Evolutionary conservation across 2,888 invertebrate species (phyloP).

Genomic region (Eupeodes latifasciatus): DNA sequence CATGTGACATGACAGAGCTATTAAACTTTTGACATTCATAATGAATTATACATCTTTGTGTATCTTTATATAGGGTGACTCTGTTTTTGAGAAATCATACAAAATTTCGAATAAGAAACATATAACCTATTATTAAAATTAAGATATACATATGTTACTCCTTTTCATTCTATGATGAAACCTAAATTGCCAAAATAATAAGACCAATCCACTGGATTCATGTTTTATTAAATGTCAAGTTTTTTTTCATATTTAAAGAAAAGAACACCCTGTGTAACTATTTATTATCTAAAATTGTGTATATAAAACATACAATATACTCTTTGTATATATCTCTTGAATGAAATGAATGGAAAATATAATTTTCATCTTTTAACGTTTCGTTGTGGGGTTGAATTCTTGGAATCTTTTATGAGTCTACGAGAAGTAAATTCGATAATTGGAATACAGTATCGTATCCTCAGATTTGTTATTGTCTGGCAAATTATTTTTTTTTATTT

Average conservation of each 20-base stretch:
- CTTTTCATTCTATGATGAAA: too few species aligned
- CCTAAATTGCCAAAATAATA: too few species aligned
- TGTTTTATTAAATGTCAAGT: neutral
- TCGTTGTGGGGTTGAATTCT: constrained; percentile 13
- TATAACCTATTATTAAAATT: too few species aligned
- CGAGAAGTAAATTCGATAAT: constrained; percentile 31
- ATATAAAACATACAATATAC: neutral
- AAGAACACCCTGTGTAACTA: neutral
- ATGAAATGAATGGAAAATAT: constrained; percentile 11
- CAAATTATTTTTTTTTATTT: neutral
- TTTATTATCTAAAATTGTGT: neutral
- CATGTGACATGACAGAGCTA: constrained; percentile 19
- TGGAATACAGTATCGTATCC: neutral
- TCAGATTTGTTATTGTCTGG: constrained; percentile 27
- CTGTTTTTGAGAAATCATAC: neutral
- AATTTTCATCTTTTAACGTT: neutral
- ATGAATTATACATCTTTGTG: neutral
- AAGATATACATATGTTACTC: too few species aligned
- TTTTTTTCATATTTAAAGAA: neutral
- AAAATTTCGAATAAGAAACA: too few species aligned
- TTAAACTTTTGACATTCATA: constrained; percentile 11
- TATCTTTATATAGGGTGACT: neutral
- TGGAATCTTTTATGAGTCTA: constrained; percentile 21
- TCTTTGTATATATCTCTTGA: neutral
- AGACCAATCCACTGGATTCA: too few species aligned